phyloP scores from a whole-genome alignment of 2,888 invertebrate species.

The Ochropacha duplaris region DNA sequence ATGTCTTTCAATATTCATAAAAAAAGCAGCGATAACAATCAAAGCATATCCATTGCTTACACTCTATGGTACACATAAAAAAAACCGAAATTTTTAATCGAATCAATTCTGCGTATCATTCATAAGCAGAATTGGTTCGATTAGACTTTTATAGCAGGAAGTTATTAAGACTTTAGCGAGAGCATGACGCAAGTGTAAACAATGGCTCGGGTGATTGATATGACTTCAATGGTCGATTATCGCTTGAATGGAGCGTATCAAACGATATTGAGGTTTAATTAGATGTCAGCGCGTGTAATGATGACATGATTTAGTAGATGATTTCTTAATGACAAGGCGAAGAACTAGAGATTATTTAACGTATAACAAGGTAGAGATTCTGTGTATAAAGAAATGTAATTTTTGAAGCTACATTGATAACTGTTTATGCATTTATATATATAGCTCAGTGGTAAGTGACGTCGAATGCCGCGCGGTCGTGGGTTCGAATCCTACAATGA shows the following conservation, averaged over 20 bases:
- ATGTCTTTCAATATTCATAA: not conserved
- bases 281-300: slow-evolving; percentile 2
- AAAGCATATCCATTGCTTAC: not conserved
- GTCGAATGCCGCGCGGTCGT: no score
- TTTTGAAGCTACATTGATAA: no score
- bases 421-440: no score
- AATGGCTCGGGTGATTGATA: slow-evolving; percentile 40
- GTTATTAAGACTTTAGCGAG: slow-evolving; percentile 19
- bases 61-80: not conserved
- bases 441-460: no score
- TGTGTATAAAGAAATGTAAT: no score
- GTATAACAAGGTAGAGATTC: no score
- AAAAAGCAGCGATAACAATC: not conserved
- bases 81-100: not conserved
- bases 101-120: slow-evolving; percentile 3
- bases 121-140: not conserved
- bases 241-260: slow-evolving; percentile 31
- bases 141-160: slow-evolving; percentile 3
- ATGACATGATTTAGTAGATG: not conserved
- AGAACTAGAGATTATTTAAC: no score
- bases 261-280: slow-evolving; percentile 21
- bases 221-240: slow-evolving; percentile 45
- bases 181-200: slow-evolving; percentile 51
- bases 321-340: no score
- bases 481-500: no score